Evolutionary conservation across 2,113 vertebrate genomes (phyloP), one percentile per base, ranked within the genome.

Genomic region (Epinephelus moara): DNA sequence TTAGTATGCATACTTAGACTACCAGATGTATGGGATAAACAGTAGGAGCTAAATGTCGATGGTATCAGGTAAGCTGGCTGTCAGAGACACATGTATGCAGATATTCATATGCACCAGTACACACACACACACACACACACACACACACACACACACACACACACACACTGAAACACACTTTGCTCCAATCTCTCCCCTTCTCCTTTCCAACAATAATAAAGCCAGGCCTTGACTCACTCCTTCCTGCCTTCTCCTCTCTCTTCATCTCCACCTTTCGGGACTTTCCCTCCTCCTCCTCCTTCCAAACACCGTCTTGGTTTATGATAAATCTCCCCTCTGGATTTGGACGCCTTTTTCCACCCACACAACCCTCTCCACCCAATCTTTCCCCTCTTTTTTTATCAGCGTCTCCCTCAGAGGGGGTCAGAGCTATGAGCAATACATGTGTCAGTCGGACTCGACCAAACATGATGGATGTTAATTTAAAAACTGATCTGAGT

Each of bases 121-220:
- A 17, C 25, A 52, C 64, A 15, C 37, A 42, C 45, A 42, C 40
- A 42, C 40, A 42, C 40, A 42, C 40, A 42, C 40, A 42, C 40
- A 42, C 40, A 42, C 40, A 42, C 40, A 42, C 42, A 42, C 42
- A 42, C 42, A 45, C 50, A 52, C 50, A 19, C 64, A 79, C 74
- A 42, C 68, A 71, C 52, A 78, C 7, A 79, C 70, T 61, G 18
- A 69, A 66, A 78, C 55, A 60, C 79, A 60, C 67, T 62, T 59
- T 57, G 6, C 10, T 81, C 57, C 45, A 78, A 33, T 84, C 60
- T 72, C 49, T 72, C 50, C 42, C 56, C 30, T 49, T 49, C 63
- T 87, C 27, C 60, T 40, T 76, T 89, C 88, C 88, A 92, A 80
- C 80, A 84, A 91, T 61, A 93, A 94, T 84, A 85, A 72, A 78